Conservation (phyloP, 2,797 vertebrate species). For the Gobio occitaniae region DNA sequence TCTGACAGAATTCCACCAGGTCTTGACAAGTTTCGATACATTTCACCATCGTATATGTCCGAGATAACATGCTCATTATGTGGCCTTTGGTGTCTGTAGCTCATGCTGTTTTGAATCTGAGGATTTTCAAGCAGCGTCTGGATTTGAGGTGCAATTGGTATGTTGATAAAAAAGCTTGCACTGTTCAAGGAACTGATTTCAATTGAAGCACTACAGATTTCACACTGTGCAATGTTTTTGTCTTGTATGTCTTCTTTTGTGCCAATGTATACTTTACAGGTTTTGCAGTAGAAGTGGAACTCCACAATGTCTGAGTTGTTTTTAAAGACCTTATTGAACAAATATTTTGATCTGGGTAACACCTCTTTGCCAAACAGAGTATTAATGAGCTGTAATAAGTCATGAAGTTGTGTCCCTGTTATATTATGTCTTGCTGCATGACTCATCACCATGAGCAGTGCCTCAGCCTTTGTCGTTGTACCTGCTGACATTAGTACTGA, state of each 20-base stretch:
- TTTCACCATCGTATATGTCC: too few species aligned
- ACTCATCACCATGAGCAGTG: slow-evolving; percentile 27
- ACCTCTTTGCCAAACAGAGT: slow-evolving; percentile 33
- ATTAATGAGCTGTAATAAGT: slow-evolving; percentile 34
- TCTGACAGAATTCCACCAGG: too few species aligned
- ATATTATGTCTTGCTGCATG: slow-evolving; percentile 31
- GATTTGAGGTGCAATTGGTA: too few species aligned
- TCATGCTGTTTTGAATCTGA: too few species aligned
- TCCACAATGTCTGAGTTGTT: slow-evolving; percentile 29
- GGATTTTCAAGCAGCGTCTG: too few species aligned
- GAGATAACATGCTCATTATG: too few species aligned
- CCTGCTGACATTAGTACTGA: slow-evolving; percentile 12
- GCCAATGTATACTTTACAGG: slow-evolving; percentile 21
- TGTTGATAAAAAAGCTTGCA: too few species aligned
- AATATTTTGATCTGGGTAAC: slow-evolving; percentile 21
- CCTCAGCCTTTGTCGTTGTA: slow-evolving; percentile 7
- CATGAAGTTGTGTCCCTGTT: slow-evolving; percentile 34
- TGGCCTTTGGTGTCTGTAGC: too few species aligned
- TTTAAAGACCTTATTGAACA: slow-evolving; percentile 37
- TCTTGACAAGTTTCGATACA: too few species aligned
- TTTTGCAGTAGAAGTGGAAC: slow-evolving; percentile 22
- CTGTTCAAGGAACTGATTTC: too few species aligned
- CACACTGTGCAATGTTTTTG: slow-evolving; percentile 7
- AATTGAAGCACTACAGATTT: too few species aligned
- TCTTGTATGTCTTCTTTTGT: too few species aligned